Conservation (phyloP, 2,888 invertebrate genomes). For the Ormyrus nitidulus region DNA sequence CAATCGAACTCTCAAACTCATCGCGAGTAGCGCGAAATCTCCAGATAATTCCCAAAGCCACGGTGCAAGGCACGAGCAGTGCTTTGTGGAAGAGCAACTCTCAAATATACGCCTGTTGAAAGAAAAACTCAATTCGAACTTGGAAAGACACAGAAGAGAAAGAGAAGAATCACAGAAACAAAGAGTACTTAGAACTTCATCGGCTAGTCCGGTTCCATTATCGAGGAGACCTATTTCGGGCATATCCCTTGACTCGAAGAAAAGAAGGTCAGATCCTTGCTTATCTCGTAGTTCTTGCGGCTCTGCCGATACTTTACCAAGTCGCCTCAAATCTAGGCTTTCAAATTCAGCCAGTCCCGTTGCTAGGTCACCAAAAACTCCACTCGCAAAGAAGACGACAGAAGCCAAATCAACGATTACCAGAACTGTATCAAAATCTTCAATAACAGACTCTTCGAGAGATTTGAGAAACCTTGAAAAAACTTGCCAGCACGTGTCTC, state of each 20-base stretch:
- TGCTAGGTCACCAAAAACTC: conserved; percentile 51
- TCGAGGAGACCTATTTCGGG: conserved; percentile 50
- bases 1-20: conserved; percentile 82
- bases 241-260: conserved; percentile 55
- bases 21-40: conserved; percentile 78
- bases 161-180: conserved; percentile 58
- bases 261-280: conserved; percentile 61
- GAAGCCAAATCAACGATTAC: conserved; percentile 59
- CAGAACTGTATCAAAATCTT: conserved; percentile 53
- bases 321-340: conserved; percentile 51
- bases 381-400: conserved; percentile 40
- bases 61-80: conserved; percentile 76
- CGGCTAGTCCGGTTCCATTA: conserved; percentile 59
- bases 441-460: conserved; percentile 36
- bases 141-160: conserved; percentile 71
- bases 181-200: conserved; percentile 59
- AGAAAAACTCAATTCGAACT: conserved; percentile 80
- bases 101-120: conserved; percentile 80
- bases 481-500: conserved; percentile 46
- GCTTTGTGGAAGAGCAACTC: conserved; percentile 74
- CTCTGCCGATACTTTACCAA: conserved; percentile 7
- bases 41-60: conserved; percentile 74
- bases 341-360: conserved; percentile 60
- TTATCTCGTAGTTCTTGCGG: conserved; percentile 52
- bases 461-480: conserved; percentile 40